Base-by-base conservation (phyloP, 2,888 invertebrate species). In the Harpagoxenus sublaevis region DNA sequence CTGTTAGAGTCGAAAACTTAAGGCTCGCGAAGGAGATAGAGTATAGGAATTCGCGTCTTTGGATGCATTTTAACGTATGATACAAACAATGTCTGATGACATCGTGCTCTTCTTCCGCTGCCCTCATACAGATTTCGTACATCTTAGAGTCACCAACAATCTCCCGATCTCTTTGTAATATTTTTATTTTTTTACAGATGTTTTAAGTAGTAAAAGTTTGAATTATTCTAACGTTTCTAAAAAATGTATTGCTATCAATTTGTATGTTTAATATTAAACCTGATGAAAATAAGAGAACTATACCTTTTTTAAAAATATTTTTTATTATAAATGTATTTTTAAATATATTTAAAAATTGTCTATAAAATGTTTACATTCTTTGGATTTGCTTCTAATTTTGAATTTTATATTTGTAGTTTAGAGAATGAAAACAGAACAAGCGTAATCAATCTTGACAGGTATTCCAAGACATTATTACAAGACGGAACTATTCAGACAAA, bases 1-100 rank as follows among this genome's bases (percentile, higher is more conserved):
- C 75, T 88, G 53, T 74, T 62, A 84, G 84, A 86, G 73, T 83
- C 87, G 84, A 65, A 60, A 88, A 86, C 86, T 86, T 86, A 71
- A 66, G 77, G 28, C 63, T 70, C 75, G 48, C 48, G 57, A 12
- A 63, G 55, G 55, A 35, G 63, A 53, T 63, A 39, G 60, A 28
- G 55, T 60, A 83, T 60, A 83, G 70, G 63, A 81, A 70, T 78
- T 85, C 71, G 55, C 35, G 39, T 83, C 60, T 86, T 63, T 66
- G 45, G 66, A 88, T 83, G 71, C 81, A 62, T 88, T 86, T 90
- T 74, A 77, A 87, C 78, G 71, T 60, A 82, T 48, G 75, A 45
- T 63, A 60, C 48, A 66, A 62, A 68, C 62, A 35, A 75, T 51
- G 8, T 70, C 28, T 48, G 81, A 65, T 57, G 42, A 71, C 23